A percentile compares a stretch with the other conserved stretches of the same genome.
Evolutionary conservation across 2,797 vertebrate species (phyloP).

Genomic region (Hipposideros larvatus): DNA sequence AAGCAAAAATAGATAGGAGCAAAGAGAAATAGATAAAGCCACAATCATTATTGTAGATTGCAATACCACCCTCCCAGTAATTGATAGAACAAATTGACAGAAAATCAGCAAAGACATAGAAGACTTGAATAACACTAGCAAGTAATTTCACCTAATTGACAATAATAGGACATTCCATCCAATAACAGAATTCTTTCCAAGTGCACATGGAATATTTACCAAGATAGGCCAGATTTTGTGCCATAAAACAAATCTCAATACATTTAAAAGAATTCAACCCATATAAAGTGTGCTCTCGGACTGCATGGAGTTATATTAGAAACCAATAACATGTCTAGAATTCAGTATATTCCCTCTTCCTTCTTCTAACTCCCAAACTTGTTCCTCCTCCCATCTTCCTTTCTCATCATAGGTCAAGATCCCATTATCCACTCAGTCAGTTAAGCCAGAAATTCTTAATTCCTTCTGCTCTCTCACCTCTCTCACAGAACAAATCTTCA

Average conservation of each 20-base stretch:
- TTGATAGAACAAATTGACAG: not conserved
- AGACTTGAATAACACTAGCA: not conserved
- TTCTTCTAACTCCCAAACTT: not conserved
- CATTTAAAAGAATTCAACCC: not conserved
- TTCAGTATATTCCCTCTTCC: not conserved
- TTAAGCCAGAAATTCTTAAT: slow-evolving; percentile 59
- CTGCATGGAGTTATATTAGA: not conserved
- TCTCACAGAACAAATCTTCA: not conserved
- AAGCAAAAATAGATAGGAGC: not conserved
- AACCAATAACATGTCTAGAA: not conserved
- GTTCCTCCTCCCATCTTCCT: not conserved
- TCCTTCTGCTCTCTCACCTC: not conserved
- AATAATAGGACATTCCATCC: not conserved
- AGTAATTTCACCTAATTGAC: not conserved
- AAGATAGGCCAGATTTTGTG: slow-evolving; percentile 1
- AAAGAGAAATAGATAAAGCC: slow-evolving; percentile 21
- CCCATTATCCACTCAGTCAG: not conserved
- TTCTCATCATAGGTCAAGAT: not conserved
- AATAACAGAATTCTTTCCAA: slow-evolving; percentile 40
- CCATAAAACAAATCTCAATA: not conserved
- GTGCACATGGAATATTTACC: not conserved
- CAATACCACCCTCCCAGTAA: not conserved
- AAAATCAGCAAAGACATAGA: not conserved
- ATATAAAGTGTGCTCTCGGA: not conserved
- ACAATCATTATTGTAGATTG: not conserved